Base-by-base conservation (phyloP, 1,140 invertebrate genomes). In the Frieseomelitta varia region DNA sequence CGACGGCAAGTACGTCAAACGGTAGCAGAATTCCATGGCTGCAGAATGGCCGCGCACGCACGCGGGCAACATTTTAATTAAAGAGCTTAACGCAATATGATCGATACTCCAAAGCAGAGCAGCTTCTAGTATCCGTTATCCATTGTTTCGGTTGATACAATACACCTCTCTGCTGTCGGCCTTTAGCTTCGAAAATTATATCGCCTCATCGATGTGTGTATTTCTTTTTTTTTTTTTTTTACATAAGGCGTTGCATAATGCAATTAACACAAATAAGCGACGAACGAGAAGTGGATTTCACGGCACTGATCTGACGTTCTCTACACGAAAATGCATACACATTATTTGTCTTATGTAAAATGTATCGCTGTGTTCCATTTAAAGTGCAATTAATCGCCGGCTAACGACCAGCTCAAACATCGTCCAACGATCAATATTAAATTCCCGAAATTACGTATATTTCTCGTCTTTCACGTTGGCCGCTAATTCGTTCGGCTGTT, bases 51-150 rank as follows among this genome's bases (percentile, higher is more conserved):
- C 65, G 10, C 17, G 30, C 51, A 30, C 51, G 27, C 17, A 14
- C 69, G 10, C 73, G n/a, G 19, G 21, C 39, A 21, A 55, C n/a
- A 63, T 73, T 61, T 74, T 81, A 81, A 81, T 81, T 74, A 79
- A 79, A 71, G 21, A 79, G 78, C 67, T 79, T 39, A 53, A 81
- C 27, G 30, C 79, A 47, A 58, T 56, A 8, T 47, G n/a, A 73
- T 81, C 69, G 79, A 81, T 73, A 12, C n/a, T 30, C 34, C n/a
- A 65, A 53, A 74, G 55, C 68, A 15, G 39, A 63, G 53, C 39
- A 73, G 63, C 63, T 53, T 30, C 68, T 47, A 27, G 11, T 27
- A 14, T 19, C 14, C 51, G 47, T 19, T 69, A 24, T 71, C 51
- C 78, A 30, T 53, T 68, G 77, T 79, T 51, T 53, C 63, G 6